Conservation (phyloP, 30 jellyfish, hydroid and myxozoan species). For the Hydra vulgaris region DNA sequence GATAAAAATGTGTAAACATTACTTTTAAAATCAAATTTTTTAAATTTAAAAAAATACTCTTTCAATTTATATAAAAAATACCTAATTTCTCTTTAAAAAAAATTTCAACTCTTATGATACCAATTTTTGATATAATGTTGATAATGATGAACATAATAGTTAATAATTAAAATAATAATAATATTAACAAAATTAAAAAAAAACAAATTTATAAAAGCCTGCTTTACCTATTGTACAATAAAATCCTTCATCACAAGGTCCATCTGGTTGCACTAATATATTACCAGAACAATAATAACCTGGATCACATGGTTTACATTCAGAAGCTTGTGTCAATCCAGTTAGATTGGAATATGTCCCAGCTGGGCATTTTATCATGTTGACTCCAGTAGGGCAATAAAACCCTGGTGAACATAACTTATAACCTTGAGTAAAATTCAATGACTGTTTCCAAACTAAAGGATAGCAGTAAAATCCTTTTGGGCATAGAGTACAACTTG, state of each 20-base stretch:
- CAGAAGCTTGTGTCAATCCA: constrained; percentile 34
- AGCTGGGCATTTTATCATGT: constrained; percentile 72
- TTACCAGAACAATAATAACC: constrained; percentile 78
- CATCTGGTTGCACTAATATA: constrained; percentile 42
- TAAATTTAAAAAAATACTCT: too few relatives aligned
- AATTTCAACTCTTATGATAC: background rate
- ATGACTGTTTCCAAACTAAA: background rate
- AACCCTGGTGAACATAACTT: constrained; percentile 73
- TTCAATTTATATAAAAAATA: too few relatives aligned
- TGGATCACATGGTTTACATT: constrained; percentile 78
- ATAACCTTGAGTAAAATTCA: constrained; percentile 34
- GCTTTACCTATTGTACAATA: constrained; percentile 83
- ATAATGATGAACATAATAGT: background rate
- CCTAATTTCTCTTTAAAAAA: too few relatives aligned
- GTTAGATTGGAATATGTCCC: constrained; percentile 92
- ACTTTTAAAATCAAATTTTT: too few relatives aligned
- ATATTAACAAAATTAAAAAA: too few relatives aligned
- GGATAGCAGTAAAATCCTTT: constrained; percentile 81
- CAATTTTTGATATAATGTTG: background rate
- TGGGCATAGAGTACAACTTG: constrained; percentile 72
- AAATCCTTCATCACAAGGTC: constrained; percentile 68
- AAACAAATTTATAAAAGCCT: too few relatives aligned
- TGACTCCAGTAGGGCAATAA: constrained; percentile 92
- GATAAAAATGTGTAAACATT: background rate
- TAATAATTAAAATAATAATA: background rate